Evolutionary conservation across 2,888 invertebrate genomes (phyloP).

Genomic region (Scaptomyza polygonia): DNA sequence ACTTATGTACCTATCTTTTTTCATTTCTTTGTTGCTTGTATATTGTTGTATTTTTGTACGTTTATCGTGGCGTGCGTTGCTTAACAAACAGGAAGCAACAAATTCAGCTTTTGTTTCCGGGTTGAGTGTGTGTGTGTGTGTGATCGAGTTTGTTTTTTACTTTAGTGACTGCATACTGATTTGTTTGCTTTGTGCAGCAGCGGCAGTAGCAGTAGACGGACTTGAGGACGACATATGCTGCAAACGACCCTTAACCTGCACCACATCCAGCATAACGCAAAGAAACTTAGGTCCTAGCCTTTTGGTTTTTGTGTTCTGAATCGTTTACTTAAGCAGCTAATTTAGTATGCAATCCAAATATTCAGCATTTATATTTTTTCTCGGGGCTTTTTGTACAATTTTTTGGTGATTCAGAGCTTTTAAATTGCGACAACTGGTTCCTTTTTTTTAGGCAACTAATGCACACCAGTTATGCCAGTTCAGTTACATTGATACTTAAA

Average conservation of each 20-base stretch:
- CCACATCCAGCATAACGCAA: constrained; percentile 36
- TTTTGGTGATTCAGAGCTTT: constrained; percentile 43
- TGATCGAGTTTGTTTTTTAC: constrained; percentile 52
- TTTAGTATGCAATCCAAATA: constrained; percentile 76
- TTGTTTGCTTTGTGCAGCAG: constrained; percentile 74
- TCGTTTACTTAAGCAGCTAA: constrained; percentile 53
- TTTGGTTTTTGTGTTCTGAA: constrained; percentile 8
- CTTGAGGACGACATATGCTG: constrained; percentile 73
- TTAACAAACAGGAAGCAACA: constrained; percentile 79
- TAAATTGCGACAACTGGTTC: constrained; percentile 21
- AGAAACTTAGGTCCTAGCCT: constrained; percentile 12
- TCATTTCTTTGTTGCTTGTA: constrained; percentile 24
- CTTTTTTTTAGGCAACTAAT: constrained; percentile 9
- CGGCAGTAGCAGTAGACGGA: too few species aligned
- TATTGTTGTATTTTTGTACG: constrained; percentile 47
- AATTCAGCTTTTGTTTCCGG: constrained; percentile 79
- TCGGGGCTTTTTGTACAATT: constrained; percentile 55
- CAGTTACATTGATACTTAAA: too few species aligned
- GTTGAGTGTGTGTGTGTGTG: constrained; percentile 21
- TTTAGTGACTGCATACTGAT: constrained; percentile 80
- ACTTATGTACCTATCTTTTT: constrained; percentile 3
- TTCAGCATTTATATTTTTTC: constrained; percentile 72
- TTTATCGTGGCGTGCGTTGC: constrained; percentile 78
- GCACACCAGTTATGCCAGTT: too few species aligned
- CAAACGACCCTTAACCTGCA: constrained; percentile 74